These are phyloP conservation scores for Hexactinellida sp. DNA, from an alignment of 37 sponge, comb jelly and placozoan species.

Conservation along the genomic window DNA sequence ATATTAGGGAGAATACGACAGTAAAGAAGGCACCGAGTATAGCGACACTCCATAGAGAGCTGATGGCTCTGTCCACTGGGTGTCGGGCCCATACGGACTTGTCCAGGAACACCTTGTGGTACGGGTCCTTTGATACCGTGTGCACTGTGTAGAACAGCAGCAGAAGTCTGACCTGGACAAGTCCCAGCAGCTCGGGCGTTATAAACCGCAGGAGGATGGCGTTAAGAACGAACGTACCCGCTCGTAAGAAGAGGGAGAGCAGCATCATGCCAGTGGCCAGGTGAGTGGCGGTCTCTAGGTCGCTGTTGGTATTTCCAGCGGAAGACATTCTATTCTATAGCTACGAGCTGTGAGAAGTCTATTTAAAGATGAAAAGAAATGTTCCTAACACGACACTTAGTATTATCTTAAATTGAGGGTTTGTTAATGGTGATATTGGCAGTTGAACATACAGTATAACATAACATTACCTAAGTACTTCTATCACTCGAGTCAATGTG, in stretches of 20 bases:
- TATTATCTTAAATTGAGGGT: too few relatives aligned
- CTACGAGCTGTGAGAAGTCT: too few relatives aligned
- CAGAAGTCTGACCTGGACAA: constrained; percentile 71
- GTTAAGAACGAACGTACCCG: constrained; percentile 55
- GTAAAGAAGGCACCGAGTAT: constrained; percentile 22
- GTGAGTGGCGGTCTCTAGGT: background rate
- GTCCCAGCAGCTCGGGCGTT: constrained; percentile 57
- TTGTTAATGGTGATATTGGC: too few relatives aligned
- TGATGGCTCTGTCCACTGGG: background rate
- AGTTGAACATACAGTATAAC: too few relatives aligned
- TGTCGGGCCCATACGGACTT: background rate
- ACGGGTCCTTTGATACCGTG: background rate
- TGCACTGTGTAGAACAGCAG: background rate
- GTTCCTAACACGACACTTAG: too few relatives aligned
- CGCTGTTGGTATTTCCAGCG: background rate
- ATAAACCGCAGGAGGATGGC: constrained; percentile 59
- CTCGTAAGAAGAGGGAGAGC: constrained; percentile 29
- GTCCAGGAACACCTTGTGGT: background rate
- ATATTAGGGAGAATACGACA: constrained; percentile 26
- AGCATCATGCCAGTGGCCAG: background rate
- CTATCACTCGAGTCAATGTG: too few relatives aligned
- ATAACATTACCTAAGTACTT: too few relatives aligned
- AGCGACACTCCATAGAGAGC: background rate
- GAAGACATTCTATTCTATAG: too few relatives aligned
- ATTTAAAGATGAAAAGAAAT: too few relatives aligned